These are phyloP conservation scores for Esox lucius DNA, from an alignment of 2,797 vertebrate genomes.

Conservation along the genomic window DNA sequence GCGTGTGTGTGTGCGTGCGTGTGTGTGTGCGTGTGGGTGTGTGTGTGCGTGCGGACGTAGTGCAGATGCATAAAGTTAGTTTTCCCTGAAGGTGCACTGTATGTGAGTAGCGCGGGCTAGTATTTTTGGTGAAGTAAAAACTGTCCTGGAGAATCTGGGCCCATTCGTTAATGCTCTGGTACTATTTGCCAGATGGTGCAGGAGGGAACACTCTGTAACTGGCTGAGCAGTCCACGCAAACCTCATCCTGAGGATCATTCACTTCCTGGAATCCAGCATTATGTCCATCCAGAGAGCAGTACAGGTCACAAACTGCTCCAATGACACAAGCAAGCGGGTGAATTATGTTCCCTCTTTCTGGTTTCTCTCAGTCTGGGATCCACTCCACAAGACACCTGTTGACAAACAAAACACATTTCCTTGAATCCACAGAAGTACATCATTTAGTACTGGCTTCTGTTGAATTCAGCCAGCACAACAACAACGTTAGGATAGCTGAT, in stretches of 20 bases:
- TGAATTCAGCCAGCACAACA: background rate
- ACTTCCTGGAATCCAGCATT: background rate
- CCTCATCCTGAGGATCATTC: background rate
- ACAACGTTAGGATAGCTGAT: background rate
- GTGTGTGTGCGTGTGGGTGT: too few relatives aligned
- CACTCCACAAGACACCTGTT: background rate
- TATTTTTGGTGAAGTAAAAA: too few relatives aligned
- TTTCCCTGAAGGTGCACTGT: too few relatives aligned
- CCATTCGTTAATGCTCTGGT: too few relatives aligned
- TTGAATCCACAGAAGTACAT: background rate
- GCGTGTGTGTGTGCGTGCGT: too few relatives aligned
- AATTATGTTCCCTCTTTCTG: background rate
- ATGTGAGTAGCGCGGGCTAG: too few relatives aligned
- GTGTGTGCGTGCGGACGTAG: too few relatives aligned
- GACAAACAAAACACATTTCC: background rate
- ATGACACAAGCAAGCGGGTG: background rate
- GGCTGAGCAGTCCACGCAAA: background rate
- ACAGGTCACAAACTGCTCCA: conserved; percentile 1
- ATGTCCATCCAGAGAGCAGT: background rate
- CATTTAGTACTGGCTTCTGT: background rate
- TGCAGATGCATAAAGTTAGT: too few relatives aligned
- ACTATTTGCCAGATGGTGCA: too few relatives aligned
- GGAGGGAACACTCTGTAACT: background rate
- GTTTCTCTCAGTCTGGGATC: background rate
- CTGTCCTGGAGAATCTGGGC: too few relatives aligned